Base-by-base conservation (phyloP, 2,888 invertebrate species). In the Drepana falcataria region DNA sequence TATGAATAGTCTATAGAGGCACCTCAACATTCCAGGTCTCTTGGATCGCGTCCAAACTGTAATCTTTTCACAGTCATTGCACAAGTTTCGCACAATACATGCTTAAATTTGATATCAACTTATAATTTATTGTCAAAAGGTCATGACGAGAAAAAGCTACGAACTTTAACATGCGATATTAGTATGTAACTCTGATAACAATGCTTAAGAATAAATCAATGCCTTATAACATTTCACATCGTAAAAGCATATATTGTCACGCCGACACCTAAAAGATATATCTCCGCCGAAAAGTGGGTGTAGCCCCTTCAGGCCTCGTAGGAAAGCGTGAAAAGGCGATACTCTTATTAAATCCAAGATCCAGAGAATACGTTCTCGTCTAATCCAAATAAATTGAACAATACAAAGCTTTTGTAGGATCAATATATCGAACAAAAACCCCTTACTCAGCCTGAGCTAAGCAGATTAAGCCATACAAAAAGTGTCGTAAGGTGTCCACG, bases 11-110 rank as follows among this genome's bases (percentile, higher is more conserved):
- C 41, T 47, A 53, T 49, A 41, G 9, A 35, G 7, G 21, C 0
- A 47, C 35, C 40, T 33, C 52, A 41, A 54, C 54, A 51, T 54
- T 57, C 48, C 41, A 51, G 51, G 51, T 40, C 34, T 21, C 35
- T 51, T 55, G 59, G 57, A 57, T n/a, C 7, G n/a, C 4, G 21
- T 55, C 58, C 62, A 58, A 52, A 52, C 35, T 51, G 61, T 59
- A 59, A 62, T 62, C 57, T 62, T 62, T 62, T 53, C 57, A 59
- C 59, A 55, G 58, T 56, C 49, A 40, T n/a, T 52, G 54, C 53
- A 41, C 55, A 54, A 54, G 48, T 21, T 55, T 35, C 49, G 34
- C 40, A 9, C 44, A 44, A 3, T 41, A 41, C 40, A 51, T 51
- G 40, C 33, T 40, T 51, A 34, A 33, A 40, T 7, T 51, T 34